Base-by-base conservation (phyloP, 2,113 vertebrate species). In the Xiphophorus couchianus region DNA sequence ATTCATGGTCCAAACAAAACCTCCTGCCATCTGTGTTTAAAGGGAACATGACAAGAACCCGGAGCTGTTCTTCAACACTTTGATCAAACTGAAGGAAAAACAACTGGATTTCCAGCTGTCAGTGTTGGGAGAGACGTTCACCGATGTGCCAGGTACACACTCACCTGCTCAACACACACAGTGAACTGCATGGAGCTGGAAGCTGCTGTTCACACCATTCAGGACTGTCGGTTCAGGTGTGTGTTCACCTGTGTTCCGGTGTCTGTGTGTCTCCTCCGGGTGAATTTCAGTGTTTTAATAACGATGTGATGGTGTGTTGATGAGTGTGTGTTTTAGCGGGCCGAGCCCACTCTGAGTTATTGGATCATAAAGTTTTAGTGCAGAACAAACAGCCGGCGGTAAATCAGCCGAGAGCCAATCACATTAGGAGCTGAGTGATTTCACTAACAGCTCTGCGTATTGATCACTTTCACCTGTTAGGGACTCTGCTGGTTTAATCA, bases 41-140 rank as follows among this genome's bases (percentile, higher is more conserved):
- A 99, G 98, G 97, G 98, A 99, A 77, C 98, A 99, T 0, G 98
- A 99, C 93, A 99, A 99, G 91, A 95, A 97, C 91, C 98, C 98
- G 0, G 95, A 98, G 91, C 94, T 94, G 72, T 97, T 99, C 91
- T 97, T 99, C 93, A 94, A 95, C 88, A 94, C 95, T 17, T 81
- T 98, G 86, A 87, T 97, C 90, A 95, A 93, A 84, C 94, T 98
- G 83, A 96, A 96, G 86, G 94, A 96, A 58, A 83, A 87, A 76
- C 81, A 90, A 64, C 86, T 96, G 17, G 68, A 88, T 91, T 99
- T 99, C 88, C 91, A 93, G 0, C 89, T 99, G 64, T 99, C 97
- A 0, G 92, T 99, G 73, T 96, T 99, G 0, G 98, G 98, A 87
- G 97, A 99, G 92, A 95, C 94, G 11, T 99, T 97, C 93, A 95